A percentile compares a stretch with the other conserved stretches of the same genome.
These are phyloP conservation scores for Ia io DNA, from an alignment of 2,113 vertebrate species.

Conservation along the genomic window DNA sequence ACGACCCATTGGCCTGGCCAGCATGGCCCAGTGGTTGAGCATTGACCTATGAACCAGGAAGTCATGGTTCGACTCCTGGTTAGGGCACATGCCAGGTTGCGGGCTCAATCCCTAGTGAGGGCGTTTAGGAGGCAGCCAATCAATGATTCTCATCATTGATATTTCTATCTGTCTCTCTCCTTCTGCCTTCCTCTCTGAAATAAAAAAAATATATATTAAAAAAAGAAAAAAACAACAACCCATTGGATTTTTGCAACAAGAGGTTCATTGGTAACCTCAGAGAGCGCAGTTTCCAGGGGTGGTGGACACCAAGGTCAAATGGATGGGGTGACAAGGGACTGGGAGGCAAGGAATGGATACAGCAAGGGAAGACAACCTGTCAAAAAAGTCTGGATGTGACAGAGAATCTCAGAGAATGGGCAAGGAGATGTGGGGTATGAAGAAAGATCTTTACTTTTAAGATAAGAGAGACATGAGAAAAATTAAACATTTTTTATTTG, in stretches of 20 bases:
- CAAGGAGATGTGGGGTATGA: neutral
- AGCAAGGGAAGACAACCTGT: neutral
- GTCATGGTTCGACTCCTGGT: too few species aligned
- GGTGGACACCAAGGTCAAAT: neutral
- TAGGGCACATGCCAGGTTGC: too few species aligned
- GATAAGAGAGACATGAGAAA: neutral
- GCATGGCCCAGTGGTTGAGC: too few species aligned
- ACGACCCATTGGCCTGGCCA: accelerated
- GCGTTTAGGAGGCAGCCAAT: too few species aligned
- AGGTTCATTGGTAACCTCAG: neutral
- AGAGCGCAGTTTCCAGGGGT: neutral
- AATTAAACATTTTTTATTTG: neutral
- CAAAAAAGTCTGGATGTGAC: neutral
- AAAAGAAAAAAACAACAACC: neutral
- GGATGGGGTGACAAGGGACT: neutral
- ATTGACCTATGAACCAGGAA: too few species aligned
- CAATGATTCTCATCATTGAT: too few species aligned
- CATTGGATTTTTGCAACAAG: neutral
- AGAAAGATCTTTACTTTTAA: neutral
- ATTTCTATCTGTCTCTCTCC: too few species aligned
- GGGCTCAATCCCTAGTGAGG: too few species aligned
- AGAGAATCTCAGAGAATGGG: neutral
- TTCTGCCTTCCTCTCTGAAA: too few species aligned
- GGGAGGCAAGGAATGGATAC: too few species aligned
- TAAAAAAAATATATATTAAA: too few species aligned